Base-by-base conservation (phyloP, 2,888 invertebrate genomes). In the Phalangium opilio region DNA sequence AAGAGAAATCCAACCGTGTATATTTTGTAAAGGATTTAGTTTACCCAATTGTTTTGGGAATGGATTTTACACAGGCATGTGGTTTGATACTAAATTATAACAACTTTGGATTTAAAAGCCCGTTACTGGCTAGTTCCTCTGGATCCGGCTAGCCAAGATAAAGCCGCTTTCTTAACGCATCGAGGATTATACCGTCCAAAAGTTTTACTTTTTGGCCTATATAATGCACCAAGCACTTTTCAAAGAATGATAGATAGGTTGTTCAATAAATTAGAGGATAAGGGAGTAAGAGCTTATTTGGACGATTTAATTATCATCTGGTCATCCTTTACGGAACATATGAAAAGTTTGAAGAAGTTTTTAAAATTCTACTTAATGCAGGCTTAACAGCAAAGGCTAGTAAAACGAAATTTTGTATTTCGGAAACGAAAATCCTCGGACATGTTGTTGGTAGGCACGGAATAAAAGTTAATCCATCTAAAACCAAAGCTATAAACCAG, bases 141-240 rank as follows among this genome's bases (percentile, higher is more conserved):
- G 21, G 35, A 54, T 21, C 35, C 41, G 12, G 43, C 46, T n/a
- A 34, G 39, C 15, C 43, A 47, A 11, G 42, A 49, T 3, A 49
- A 50, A n/a, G 55, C 58, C 32, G 57, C 55, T 12, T 57, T 58
- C 47, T 42, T 43, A 10, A 50, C 48, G 1, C 45, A 50, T 27
- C 48, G 47, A 35, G 41, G 21, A 18, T 49, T 49, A 1, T 54
- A 45, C n/a, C 45, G 49, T 33, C 53, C 36, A 14, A 20, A 45
- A 27, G 50, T 50, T 2, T 35, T 51, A 34, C 48, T 48, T 7
- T 54, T 56, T 41, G 55, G 52, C 17, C 39, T 56, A n/a, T 33
- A 17, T 1, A 51, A 50, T 21, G 48, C 51, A 15, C 50, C 52
- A 10, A 15, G 18, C 15, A 50, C 48, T 1, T 56, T 56, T 45